A percentile compares a stretch with the other conserved stretches of the same genome.
Evolutionary conservation across 2,888 invertebrate species (phyloP).

Genomic region (Penaeus monodon): DNA sequence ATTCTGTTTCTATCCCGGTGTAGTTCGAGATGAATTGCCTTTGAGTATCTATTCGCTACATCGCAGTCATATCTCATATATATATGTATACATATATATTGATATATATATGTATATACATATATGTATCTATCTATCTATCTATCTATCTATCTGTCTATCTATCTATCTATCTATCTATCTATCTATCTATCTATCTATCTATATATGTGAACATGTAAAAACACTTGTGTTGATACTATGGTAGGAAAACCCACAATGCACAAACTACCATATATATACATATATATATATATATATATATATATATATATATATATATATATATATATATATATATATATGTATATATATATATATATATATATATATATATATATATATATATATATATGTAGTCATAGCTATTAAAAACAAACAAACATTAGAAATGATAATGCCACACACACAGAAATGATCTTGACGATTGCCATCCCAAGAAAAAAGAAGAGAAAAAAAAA

Average conservation of each 20-base stretch:
- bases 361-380: constrained; percentile 7
- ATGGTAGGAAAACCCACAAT: not conserved
- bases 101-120: constrained; percentile 13
- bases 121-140: constrained; percentile 25
- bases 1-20: too few species aligned
- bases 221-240: too few species aligned
- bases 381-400: constrained; percentile 20
- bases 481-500: too few species aligned
- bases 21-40: too few species aligned
- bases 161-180: constrained; percentile 8
- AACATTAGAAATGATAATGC: too few species aligned
- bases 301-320: constrained; percentile 29
- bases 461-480: too few species aligned
- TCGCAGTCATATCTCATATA: too few species aligned
- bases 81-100: not conserved
- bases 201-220: not conserved
- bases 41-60: too few species aligned
- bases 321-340: constrained; percentile 27
- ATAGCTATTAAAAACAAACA: not conserved
- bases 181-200: constrained; percentile 7
- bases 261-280: not conserved
- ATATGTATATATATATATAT: constrained; percentile 26
- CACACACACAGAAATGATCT: too few species aligned
- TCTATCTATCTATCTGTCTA: not conserved
- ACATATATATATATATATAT: constrained; percentile 17